Conservation (phyloP, 1,140 invertebrate species). For the Penaeus japonicus region DNA sequence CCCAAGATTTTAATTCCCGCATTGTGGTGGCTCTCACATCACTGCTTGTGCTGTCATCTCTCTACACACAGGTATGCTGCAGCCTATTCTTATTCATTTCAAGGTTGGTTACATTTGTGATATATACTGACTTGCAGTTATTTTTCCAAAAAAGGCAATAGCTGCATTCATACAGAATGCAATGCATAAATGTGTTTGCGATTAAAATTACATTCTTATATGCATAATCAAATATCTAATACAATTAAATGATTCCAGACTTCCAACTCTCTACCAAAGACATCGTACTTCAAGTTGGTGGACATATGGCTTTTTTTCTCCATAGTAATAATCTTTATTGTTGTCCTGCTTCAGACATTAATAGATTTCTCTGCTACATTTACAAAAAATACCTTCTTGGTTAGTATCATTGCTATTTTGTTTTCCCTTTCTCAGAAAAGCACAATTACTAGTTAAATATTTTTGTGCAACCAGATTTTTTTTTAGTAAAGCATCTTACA, state of each 20-base stretch:
- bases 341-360: slow-evolving; percentile 37
- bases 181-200: too few species aligned
- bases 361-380: slow-evolving; percentile 17
- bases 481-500: too few species aligned
- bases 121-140: too few species aligned
- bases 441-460: too few species aligned
- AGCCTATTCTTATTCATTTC: too few species aligned
- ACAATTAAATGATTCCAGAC: slow-evolving; percentile 24
- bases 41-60: slow-evolving; percentile 36
- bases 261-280: slow-evolving; percentile 40
- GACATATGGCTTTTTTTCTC: slow-evolving; percentile 51
- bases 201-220: background rate
- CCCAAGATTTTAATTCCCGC: slow-evolving; percentile 43
- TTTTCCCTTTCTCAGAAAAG: too few species aligned
- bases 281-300: slow-evolving; percentile 46
- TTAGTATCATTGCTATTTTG: background rate
- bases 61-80: slow-evolving; percentile 30
- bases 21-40: slow-evolving; percentile 37
- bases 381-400: background rate
- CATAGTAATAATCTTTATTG: slow-evolving; percentile 45
- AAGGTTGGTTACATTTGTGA: too few species aligned
- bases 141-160: too few species aligned
- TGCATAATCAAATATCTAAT: background rate
- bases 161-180: too few species aligned
- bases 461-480: too few species aligned